Evolutionary conservation across 2,888 invertebrate species (phyloP), one percentile per base, ranked within the genome.

Genomic region (Eupithecia centaureata): DNA sequence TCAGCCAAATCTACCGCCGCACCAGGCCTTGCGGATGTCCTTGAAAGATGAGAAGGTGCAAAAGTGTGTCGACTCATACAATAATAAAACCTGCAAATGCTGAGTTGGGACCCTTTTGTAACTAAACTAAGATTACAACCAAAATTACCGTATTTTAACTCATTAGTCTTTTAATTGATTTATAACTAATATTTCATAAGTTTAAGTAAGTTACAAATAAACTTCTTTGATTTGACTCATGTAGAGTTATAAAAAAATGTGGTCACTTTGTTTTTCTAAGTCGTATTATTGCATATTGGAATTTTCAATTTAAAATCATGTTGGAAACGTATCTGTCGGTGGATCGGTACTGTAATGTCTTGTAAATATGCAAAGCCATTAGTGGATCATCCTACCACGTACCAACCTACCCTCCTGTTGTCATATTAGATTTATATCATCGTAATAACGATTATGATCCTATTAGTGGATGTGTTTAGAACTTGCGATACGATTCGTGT

Each of bases 351-450:
- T 38, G 15, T 51, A 64, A 61, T 64, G 38, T 38, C 56, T 61
- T 76, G 71, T 25, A 69, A 74, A 73, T 83, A 87, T 88, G 85
- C 84, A 85, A 87, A 88, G 83, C 86, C 80, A 67, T 66, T 68
- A 63, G 56, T 64, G 71, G 62, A 68, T 72, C 76, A 70, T 70
- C 72, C 75, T 75, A 74, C 80, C 82, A 82, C 81, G 83, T 33
- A 51, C n/a, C 28, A 66, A 63, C 82, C 28, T 65, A 63, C 82
- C 82, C 83, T 70, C 67, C 47, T 69, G 61, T 71, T 79, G 82
- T 84, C 85, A 79, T 75, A 73, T 80, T 79, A 77, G 78, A 87
- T 87, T 83, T 82, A 84, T 83, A 76, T 79, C 78, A 67, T 72
- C 75, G 70, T 71, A 76, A 78, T 79, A 75, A 76, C 74, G 73